These are phyloP conservation scores for Meloidogyne floridensis DNA, from an alignment of 1,140 invertebrate genomes.

Conservation along the genomic window DNA sequence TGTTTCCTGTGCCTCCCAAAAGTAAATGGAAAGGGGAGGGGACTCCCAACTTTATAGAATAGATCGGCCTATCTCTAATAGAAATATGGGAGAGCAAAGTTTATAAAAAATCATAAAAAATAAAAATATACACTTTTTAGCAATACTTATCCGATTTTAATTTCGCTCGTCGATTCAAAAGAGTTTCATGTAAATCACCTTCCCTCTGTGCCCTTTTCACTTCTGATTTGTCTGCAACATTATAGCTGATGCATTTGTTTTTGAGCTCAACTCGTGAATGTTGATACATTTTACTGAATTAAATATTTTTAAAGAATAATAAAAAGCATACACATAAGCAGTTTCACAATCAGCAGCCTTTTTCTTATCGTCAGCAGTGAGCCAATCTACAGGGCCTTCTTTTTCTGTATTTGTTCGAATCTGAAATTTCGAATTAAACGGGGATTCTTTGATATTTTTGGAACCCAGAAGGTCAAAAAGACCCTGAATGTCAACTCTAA, in stretches of 20 bases:
- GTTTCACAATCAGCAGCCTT: constrained; percentile 51
- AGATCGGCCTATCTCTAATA: no score
- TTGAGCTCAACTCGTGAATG: constrained; percentile 51
- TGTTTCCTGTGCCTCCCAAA: no score
- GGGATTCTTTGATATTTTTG: no score
- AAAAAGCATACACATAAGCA: constrained; percentile 40
- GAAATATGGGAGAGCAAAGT: no score
- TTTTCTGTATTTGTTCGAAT: constrained; percentile 46
- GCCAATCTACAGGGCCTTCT: constrained; percentile 41
- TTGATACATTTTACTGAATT: constrained; percentile 51
- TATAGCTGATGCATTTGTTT: constrained; percentile 43
- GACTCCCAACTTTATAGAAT: no score
- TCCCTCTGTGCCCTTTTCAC: constrained; percentile 44
- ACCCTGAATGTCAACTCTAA: no score
- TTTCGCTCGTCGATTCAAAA: constrained; percentile 50
- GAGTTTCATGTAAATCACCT: constrained; percentile 50
- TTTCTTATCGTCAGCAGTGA: constrained; percentile 42
- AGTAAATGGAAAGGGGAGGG: no score
- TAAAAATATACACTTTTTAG: constrained; percentile 13
- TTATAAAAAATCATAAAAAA: neutral
- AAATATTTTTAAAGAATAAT: constrained; percentile 6
- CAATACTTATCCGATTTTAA: constrained; percentile 55
- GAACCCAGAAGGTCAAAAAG: no score
- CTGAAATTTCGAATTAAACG: constrained; percentile 34
- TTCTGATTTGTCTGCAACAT: constrained; percentile 44